Evolutionary conservation across 1,140 invertebrate genomes (phyloP).

Genomic region (Eurosta solidaginis): DNA sequence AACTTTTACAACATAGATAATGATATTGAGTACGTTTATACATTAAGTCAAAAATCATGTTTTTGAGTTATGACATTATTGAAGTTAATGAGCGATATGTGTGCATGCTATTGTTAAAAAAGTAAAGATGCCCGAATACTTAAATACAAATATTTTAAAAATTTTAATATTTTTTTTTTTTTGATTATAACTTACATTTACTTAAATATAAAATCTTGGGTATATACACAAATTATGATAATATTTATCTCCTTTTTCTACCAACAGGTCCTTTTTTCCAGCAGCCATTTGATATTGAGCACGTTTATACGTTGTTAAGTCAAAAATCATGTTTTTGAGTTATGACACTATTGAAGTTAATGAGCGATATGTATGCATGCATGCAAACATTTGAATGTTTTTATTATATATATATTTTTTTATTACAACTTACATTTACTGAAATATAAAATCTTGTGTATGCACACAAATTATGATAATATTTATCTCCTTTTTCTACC

Average conservation of each 20-base stretch:
- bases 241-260: constrained; percentile 66
- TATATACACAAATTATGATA: neutral
- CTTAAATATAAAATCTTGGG: neutral
- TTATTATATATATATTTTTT: neutral
- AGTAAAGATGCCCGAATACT: too few species aligned
- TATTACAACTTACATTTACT: neutral
- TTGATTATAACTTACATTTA: neutral
- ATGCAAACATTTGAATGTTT: neutral
- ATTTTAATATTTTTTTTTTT: neutral
- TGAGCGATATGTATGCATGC: too few species aligned
- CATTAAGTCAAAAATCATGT: too few species aligned
- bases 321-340: too few species aligned
- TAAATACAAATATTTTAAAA: neutral
- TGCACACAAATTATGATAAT: constrained; percentile 3
- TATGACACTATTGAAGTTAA: too few species aligned
- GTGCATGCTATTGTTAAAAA: too few species aligned
- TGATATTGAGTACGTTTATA: too few species aligned
- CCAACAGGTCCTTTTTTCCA: constrained; percentile 64
- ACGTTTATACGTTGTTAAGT: too few species aligned
- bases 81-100: too few species aligned
- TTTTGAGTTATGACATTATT: too few species aligned
- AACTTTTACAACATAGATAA: too few species aligned
- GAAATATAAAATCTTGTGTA: neutral
- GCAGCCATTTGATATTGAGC: too few species aligned
- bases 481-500: constrained; percentile 68